Conservation (phyloP, 2,888 invertebrate species). For the Horisme vitalbata region DNA sequence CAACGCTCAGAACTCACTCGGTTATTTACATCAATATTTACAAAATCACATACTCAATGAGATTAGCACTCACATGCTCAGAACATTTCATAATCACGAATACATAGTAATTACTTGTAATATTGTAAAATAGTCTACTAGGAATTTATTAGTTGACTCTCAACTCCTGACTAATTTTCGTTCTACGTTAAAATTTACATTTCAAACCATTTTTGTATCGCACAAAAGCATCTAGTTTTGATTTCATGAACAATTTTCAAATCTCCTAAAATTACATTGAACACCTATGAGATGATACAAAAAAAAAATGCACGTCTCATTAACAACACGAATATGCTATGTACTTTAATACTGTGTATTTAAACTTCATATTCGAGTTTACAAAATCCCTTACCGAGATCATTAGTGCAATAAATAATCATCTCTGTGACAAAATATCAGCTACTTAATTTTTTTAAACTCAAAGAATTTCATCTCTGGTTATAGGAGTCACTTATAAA, state of each 20-base stretch:
- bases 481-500: constrained; percentile 27
- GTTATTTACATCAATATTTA: constrained; percentile 32
- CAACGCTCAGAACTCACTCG: constrained; percentile 22
- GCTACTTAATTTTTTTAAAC: constrained; percentile 15
- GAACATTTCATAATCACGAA: constrained; percentile 21
- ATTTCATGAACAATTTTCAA: too few relatives aligned
- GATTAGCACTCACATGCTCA: constrained; percentile 20
- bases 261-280: constrained; percentile 5
- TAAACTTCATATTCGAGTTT: constrained; percentile 32
- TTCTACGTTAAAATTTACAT: too few relatives aligned
- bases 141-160: too few relatives aligned
- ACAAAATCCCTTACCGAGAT: constrained; percentile 20
- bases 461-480: constrained; percentile 28
- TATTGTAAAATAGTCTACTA: neutral
- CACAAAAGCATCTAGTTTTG: too few relatives aligned
- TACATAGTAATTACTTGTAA: constrained; percentile 1
- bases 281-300: constrained; percentile 1
- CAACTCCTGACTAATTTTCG: too few relatives aligned
- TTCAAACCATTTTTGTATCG: too few relatives aligned
- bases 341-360: constrained; percentile 33
- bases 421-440: constrained; percentile 7
- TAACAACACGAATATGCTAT: constrained; percentile 7
- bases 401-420: constrained; percentile 21
- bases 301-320: constrained; percentile 5
- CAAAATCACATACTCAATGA: constrained; percentile 24